Evolutionary conservation across 1,140 invertebrate species (phyloP).

Genomic region (Drosophila sechellia): DNA sequence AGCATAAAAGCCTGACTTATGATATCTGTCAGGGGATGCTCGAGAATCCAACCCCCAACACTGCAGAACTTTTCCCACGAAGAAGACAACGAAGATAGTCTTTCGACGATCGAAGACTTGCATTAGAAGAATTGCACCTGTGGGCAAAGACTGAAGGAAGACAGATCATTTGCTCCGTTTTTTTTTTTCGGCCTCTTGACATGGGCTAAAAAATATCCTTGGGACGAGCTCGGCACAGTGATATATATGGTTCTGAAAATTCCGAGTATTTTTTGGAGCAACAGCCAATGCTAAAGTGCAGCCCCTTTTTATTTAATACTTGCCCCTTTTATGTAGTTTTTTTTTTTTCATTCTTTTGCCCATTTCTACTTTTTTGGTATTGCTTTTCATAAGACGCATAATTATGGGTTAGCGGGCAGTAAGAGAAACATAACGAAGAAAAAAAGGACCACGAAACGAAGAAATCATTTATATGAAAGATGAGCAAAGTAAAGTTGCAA

Average conservation of each 20-base stretch:
- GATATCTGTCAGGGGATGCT: neutral
- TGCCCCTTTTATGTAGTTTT: constrained; percentile 8
- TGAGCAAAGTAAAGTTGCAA: constrained; percentile 54
- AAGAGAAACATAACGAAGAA: constrained; percentile 16
- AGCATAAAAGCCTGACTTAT: neutral
- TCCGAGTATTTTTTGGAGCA: constrained; percentile 64
- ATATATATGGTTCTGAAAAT: constrained; percentile 62
- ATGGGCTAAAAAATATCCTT: constrained; percentile 36
- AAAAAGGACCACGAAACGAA: constrained; percentile 25
- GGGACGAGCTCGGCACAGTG: constrained; percentile 20
- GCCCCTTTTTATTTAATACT: constrained; percentile 55
- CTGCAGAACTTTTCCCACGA: constrained; percentile 13
- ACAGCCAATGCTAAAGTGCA: constrained; percentile 36
- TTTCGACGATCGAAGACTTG: neutral
- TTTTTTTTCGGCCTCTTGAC: constrained; percentile 13
- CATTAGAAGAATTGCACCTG: constrained; percentile 47
- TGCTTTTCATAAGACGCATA: constrained; percentile 68
- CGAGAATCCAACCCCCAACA: neutral
- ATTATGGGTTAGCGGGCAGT: constrained; percentile 63
- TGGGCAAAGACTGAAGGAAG: constrained; percentile 8
- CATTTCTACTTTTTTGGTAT: constrained; percentile 12
- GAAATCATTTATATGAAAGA: constrained; percentile 78
- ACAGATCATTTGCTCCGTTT: constrained; percentile 30
- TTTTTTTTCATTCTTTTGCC: neutral
- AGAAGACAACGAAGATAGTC: neutral